A percentile compares a stretch with the other conserved stretches of the same genome.
Conservation (phyloP, 1,140 invertebrate genomes). For the Polypedilum vanderplanki region DNA sequence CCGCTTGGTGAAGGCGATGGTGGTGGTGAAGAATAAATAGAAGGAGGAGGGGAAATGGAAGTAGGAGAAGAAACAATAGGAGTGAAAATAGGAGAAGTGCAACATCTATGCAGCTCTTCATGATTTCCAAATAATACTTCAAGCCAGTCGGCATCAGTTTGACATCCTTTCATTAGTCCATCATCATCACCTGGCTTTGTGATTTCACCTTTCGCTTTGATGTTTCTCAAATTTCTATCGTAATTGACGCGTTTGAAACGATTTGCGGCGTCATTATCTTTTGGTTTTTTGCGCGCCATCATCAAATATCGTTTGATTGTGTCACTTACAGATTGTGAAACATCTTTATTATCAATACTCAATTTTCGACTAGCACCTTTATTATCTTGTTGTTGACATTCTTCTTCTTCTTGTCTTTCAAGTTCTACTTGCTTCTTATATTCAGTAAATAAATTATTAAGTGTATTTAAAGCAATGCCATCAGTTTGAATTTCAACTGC, state of each 20-base stretch:
- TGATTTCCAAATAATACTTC: constrained; percentile 39
- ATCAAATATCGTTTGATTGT: constrained; percentile 74
- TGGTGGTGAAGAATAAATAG: constrained; percentile 45
- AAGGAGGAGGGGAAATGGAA: constrained; percentile 33
- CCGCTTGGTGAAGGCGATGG: constrained; percentile 38
- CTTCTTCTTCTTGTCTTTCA: constrained; percentile 41
- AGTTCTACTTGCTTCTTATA: constrained; percentile 36
- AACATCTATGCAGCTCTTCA: constrained; percentile 30
- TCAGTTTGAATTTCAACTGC: constrained; percentile 24
- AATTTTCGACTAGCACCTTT: constrained; percentile 51
- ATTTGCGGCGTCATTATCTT: constrained; percentile 69
- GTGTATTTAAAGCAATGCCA: constrained; percentile 17
- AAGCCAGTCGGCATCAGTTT: constrained; percentile 68
- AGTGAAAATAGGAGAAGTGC: neutral
- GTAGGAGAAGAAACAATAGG: neutral
- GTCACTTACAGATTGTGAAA: constrained; percentile 76
- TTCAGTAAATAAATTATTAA: constrained; percentile 22
- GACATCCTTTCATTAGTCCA: constrained; percentile 61
- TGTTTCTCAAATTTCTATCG: constrained; percentile 73
- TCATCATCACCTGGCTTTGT: constrained; percentile 65
- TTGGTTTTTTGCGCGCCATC: constrained; percentile 78
- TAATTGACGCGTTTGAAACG: constrained; percentile 83
- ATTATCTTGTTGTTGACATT: constrained; percentile 39
- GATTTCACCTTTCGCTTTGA: constrained; percentile 69
- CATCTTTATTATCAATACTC: constrained; percentile 72